Evolutionary conservation across 2,888 invertebrate species (phyloP).

Genomic region (Harpagoxenus sublaevis): DNA sequence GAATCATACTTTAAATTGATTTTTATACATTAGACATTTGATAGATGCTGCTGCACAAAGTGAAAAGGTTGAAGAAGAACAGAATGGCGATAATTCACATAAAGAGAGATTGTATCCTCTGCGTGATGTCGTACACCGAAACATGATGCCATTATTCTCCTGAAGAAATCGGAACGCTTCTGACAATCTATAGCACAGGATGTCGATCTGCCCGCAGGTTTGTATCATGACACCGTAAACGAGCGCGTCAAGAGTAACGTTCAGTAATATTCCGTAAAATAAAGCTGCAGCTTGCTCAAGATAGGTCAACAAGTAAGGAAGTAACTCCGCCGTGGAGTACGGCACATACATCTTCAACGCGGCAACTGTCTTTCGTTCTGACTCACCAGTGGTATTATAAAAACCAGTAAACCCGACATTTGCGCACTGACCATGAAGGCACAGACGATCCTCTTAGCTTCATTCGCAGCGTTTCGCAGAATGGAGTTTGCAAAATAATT

Average conservation of each 20-base stretch:
- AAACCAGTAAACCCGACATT: slow-evolving; percentile 11
- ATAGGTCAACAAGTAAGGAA: slow-evolving; percentile 47
- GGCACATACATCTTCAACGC: slow-evolving; percentile 49
- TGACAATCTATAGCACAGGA: no score
- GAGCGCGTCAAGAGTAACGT: slow-evolving; percentile 63
- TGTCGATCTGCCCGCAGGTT: no score
- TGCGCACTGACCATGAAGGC: slow-evolving; percentile 48
- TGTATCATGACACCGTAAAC: slow-evolving; percentile 68
- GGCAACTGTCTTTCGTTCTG: slow-evolving; percentile 26
- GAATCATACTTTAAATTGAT: no score
- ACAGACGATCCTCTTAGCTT: no score
- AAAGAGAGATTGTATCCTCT: slow-evolving; percentile 65
- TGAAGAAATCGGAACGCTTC: no score
- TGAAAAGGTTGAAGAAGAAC: slow-evolving; percentile 68
- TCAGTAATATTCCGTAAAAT: slow-evolving; percentile 50
- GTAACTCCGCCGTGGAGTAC: slow-evolving; percentile 28
- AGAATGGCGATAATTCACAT: slow-evolving; percentile 61
- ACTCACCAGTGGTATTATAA: slow-evolving; percentile 26
- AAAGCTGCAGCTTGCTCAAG: slow-evolving; percentile 24
- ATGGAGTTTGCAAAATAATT: slow-evolving; percentile 32
- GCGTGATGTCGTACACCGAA: slow-evolving; percentile 48
- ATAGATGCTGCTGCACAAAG: no score
- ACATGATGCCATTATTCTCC: no score
- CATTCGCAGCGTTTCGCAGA: no score
- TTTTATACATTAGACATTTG: no score